These are phyloP conservation scores for Gymnothorax javanicus DNA, from an alignment of 2,797 vertebrate genomes.

Conservation along the genomic window DNA sequence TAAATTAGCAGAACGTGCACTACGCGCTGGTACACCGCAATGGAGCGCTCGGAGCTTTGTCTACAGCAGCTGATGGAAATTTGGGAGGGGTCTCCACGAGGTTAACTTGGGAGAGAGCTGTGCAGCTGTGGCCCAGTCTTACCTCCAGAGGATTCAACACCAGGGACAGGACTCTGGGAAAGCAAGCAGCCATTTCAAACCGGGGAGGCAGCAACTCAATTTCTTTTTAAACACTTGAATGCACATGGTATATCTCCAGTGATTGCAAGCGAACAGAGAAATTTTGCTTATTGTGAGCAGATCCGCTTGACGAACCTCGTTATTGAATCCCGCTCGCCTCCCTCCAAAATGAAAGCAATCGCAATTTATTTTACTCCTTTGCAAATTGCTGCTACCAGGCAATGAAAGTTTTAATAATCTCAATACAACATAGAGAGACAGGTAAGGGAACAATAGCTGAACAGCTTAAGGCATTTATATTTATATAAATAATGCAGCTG, in stretches of 20 bases:
- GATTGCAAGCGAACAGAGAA: not conserved
- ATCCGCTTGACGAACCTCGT: not conserved
- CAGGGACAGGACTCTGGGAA: not conserved
- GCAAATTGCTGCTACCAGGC: not conserved
- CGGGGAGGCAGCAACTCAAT: not conserved
- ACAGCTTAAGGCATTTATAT: not conserved
- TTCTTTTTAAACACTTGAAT: not conserved
- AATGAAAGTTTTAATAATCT: conserved; percentile 6
- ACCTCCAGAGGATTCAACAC: not conserved
- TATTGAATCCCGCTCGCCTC: not conserved
- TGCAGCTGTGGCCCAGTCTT: not conserved
- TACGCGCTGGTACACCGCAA: no score
- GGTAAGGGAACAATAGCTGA: not conserved
- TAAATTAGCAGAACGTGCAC: no score
- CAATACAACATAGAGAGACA: not conserved
- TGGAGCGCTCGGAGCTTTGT: not conserved
- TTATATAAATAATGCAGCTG: not conserved
- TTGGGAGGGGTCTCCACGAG: not conserved
- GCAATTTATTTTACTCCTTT: not conserved
- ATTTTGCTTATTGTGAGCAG: not conserved
- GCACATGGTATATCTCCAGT: not conserved
- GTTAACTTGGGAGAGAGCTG: not conserved
- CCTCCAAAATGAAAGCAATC: not conserved
- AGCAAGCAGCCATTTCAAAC: not conserved
- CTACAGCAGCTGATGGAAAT: not conserved